Base-by-base conservation (phyloP, 2,888 invertebrate species). In the Calephelis perditalis region DNA sequence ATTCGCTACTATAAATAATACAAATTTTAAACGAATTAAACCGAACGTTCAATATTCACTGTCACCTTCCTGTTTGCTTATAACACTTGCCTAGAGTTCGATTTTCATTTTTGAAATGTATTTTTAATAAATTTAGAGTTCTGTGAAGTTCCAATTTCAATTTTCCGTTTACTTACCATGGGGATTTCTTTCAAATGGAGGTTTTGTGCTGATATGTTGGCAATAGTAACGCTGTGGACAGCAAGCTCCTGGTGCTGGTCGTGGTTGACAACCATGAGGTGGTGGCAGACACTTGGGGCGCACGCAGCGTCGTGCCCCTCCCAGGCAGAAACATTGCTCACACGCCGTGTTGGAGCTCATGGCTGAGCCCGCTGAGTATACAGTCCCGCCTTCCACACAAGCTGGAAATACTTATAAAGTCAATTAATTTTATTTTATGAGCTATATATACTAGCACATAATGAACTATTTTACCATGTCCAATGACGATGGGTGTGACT, bases 301-400 rank as follows among this genome's bases (percentile, higher is more conserved):
- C 60, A 97, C 94, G 82, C 97, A 97, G 71, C 93, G 92, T 70
- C 95, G 93, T 59, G 88, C 87, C 5, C 95, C 96, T 43, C 92
- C 88, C 70, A 96, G 93, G 77, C 97, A 97, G 86, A 95, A 97
- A 85, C 97, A 97, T 81, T 96, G 95, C 81, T 96, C 95, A 85
- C 97, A 97, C n/a, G 94, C 92, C 64, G 93, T 92, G 15, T 93
- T 92, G 5, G 95, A 93, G 68, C 93, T 92, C 95, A 97, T 95
- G 7, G 97, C 97, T 6, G 97, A 97, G 3, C 96, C 96, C 57
- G 95, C 94, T 15, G 93, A 94, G 82, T 94, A 96, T 70, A 94
- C 86, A 37, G 94, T 93, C 44, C 95, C 95, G 69, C 94, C 94
- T 69, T 92, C 91, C 73, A 94, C 86, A 80, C 95, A 95, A 70